These are phyloP conservation scores for Cololabis saira DNA, from an alignment of 2,113 vertebrate species.

Conservation along the genomic window DNA sequence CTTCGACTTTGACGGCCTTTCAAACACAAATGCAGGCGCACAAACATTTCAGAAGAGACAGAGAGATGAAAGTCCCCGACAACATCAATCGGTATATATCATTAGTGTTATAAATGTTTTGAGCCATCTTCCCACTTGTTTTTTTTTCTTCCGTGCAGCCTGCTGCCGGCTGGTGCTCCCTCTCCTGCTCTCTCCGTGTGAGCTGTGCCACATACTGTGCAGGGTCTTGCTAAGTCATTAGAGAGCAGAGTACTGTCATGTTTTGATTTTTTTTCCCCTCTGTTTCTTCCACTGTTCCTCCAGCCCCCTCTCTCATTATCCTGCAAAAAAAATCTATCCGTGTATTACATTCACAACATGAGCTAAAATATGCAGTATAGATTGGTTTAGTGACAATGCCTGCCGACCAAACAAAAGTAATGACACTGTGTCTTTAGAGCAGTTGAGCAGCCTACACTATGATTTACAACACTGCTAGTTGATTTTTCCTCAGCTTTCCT, in stretches of 20 bases:
- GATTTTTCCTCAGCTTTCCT: conserved; percentile 38
- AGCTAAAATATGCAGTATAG: conserved; percentile 63
- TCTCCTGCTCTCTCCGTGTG: conserved; percentile 43
- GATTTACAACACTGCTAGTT: conserved; percentile 51
- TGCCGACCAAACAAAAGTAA: conserved; percentile 48
- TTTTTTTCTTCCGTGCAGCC: background rate
- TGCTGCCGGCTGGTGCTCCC: conserved; percentile 45
- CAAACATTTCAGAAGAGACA: conserved; percentile 34
- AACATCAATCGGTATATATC: conserved; percentile 66
- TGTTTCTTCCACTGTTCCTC: conserved; percentile 33
- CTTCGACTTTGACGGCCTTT: conserved; percentile 3
- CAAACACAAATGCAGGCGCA: conserved; percentile 12
- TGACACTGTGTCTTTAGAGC: conserved; percentile 28
- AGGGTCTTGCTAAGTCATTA: conserved; percentile 56
- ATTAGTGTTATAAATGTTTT: conserved; percentile 68
- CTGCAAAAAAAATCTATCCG: conserved; percentile 16
- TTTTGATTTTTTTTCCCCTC: conserved; percentile 39
- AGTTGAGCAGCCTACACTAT: conserved; percentile 21
- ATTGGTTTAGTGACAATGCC: conserved; percentile 57
- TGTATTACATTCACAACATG: conserved; percentile 48
- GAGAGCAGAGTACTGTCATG: conserved; percentile 63
- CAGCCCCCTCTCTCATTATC: conserved; percentile 55
- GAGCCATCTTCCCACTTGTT: conserved; percentile 38
- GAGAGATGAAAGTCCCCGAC: conserved; percentile 53
- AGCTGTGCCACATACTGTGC: conserved; percentile 62